phyloP scores from a whole-genome alignment of 2,888 invertebrate genomes.

The Podotricha telesiphe region DNA sequence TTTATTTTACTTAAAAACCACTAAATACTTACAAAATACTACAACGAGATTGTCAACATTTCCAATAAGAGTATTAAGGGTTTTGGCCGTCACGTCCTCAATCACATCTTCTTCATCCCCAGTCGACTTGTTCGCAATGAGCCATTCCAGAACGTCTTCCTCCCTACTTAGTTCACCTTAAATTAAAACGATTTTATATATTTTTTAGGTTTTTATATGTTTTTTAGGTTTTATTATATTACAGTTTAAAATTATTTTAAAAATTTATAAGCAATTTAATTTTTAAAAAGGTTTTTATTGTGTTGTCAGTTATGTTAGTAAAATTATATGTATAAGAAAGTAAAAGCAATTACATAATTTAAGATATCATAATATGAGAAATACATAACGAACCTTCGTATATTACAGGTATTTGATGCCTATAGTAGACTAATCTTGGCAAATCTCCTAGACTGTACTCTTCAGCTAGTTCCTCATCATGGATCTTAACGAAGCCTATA shows the following conservation, averaged over 20 bases:
- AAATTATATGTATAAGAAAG: no score
- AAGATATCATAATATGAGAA: slow-evolving; percentile 43
- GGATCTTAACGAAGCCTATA: slow-evolving; percentile 97
- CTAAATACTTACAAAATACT: slow-evolving; percentile 90
- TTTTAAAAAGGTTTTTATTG: no score
- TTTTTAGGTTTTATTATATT: no score
- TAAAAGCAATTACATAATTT: no score
- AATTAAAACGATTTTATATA: slow-evolving; percentile 43
- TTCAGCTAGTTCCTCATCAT: slow-evolving; percentile 94
- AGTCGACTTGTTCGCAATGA: slow-evolving; percentile 95
- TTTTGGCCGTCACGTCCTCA: slow-evolving; percentile 96
- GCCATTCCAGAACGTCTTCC: slow-evolving; percentile 96
- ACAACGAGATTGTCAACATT: slow-evolving; percentile 96
- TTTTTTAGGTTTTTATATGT: no score
- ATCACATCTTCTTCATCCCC: slow-evolving; percentile 97
- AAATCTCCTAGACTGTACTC: slow-evolving; percentile 95
- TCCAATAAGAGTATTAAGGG: slow-evolving; percentile 92
- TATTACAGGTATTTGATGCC: slow-evolving; percentile 96
- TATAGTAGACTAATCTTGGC: slow-evolving; percentile 95
- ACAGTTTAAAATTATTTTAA: no score
- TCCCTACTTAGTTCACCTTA: slow-evolving; percentile 93
- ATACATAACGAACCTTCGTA: slow-evolving; percentile 90
- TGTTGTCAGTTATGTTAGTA: no score
- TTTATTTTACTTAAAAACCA: no score
- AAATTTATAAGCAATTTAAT: no score